Evolutionary conservation across 2,888 invertebrate species (phyloP).

Genomic region (Cerastis rubricosa): DNA sequence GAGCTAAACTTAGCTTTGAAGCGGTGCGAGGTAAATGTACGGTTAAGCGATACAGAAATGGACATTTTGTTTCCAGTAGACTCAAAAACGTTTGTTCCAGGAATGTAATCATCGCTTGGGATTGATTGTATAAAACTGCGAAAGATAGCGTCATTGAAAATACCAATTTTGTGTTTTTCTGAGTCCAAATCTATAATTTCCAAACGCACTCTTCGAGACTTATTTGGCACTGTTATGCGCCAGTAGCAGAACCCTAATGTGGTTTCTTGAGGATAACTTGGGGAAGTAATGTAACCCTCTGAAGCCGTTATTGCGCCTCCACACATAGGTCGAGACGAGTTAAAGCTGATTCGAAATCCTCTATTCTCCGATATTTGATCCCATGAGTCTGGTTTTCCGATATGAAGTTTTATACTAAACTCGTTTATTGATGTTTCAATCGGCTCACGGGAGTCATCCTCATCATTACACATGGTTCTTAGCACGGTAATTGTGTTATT

Average conservation of each 20-base stretch:
- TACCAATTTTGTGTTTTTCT: constrained; percentile 73
- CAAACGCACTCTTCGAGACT: constrained; percentile 84
- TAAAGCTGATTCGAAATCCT: constrained; percentile 92
- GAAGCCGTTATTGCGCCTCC: constrained; percentile 92
- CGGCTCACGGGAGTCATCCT: constrained; percentile 50
- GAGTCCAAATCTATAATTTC: constrained; percentile 89
- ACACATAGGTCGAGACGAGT: constrained; percentile 91
- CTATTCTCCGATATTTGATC: constrained; percentile 77
- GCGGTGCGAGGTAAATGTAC: constrained; percentile 90
- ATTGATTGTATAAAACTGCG: constrained; percentile 81
- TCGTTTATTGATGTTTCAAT: constrained; percentile 81
- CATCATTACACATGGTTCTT: constrained; percentile 76
- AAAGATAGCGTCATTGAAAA: constrained; percentile 91
- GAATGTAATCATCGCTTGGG: constrained; percentile 66
- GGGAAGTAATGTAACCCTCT: constrained; percentile 93
- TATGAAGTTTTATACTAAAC: constrained; percentile 77
- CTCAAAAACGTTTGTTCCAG: constrained; percentile 79
- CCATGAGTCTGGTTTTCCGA: constrained; percentile 79
- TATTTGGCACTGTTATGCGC: constrained; percentile 80
- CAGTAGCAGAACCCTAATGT: constrained; percentile 81
- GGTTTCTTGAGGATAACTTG: constrained; percentile 92
- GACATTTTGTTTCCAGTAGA: constrained; percentile 92
- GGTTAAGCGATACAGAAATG: constrained; percentile 91
- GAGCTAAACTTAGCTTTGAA: constrained; percentile 93
- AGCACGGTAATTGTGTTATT: constrained; percentile 77